Base-by-base conservation (phyloP, 2,113 vertebrate genomes). In the Erythrocercus mccallii region DNA sequence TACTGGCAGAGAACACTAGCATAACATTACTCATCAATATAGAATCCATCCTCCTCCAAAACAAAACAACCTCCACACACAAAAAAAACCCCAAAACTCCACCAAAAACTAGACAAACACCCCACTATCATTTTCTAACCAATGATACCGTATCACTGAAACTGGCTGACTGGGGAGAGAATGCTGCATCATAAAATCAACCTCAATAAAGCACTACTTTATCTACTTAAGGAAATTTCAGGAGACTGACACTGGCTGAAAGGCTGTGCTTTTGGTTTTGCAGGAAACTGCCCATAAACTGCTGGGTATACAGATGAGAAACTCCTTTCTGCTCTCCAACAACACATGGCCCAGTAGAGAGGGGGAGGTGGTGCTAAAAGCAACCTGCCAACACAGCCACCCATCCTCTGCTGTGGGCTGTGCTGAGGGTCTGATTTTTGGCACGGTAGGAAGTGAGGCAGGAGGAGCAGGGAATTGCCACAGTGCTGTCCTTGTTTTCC, bases 401-500 rank as follows among this genome's bases (percentile, higher is more conserved):
- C 44, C 35, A 28, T 11, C 60, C 23, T 61, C 61, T 74, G 25
- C 50, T 51, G 9, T 11, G 16, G 57, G 24, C 40, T 56, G 13
- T 9, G 38, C n/a, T 8, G 12, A n/a, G 37, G 31, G 69, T 48
- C 57, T 64, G 31, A 19, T 51, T 82, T 83, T 88, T 96, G 91
- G 77, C 86, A 78, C 4, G 15, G n/a, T 60, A 81, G 44, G 31
- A 71, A 71, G 53, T 2, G 8, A 92, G 48, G 65, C 35, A 93
- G 61, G 88, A 86, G 27, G 74, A 92, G 30, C 23, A 72, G n/a
- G 33, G 81, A 88, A 88, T 33, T 81, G 68, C 66, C 76, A 88
- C 90, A 83, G 76, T 42, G 79, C 79, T 70, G 58, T 53, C 64
- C 93, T 88, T 83, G 94, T 95, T 93, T 95, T 81, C 38, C 51